Evolutionary conservation across 2,113 vertebrate species (phyloP), one percentile per base, ranked within the genome.

Genomic region (Ovis aries): DNA sequence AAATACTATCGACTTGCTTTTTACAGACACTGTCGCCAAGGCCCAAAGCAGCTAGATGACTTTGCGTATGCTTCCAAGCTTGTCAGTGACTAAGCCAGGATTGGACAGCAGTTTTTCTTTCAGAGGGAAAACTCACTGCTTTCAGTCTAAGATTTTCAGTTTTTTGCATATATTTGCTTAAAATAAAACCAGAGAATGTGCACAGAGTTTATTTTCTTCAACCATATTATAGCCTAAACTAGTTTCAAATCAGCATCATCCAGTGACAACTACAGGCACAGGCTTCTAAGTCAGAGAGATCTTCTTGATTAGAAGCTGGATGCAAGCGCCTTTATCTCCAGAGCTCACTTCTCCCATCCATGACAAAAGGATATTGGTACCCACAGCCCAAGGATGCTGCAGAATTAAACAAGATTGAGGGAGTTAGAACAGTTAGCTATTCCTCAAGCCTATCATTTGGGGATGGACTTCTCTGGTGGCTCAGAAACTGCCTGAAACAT

Each of bases 1-100:
- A 90, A 90, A 84, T 89, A 91, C 88, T 62, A 97, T 62, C 23
- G 3, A 84, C 96, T 95, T 88, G 84, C n/a, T 88, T 90, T 94
- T 93, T 48, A 33, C n/a, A 81, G 86, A 90, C 5, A 74, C 48
- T 82, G 74, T 89, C 83, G 43, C 83, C 27, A 52, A 59, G 55
- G 62, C 86, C 93, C 96, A 55, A 17, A 94, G 94, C 84, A 88
- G 85, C 87, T 90, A 52, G 94, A 53, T 50, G 50, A 80, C 33
- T 96, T 96, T 84, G 77, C n/a, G 6, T 12, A 31, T 0, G 3
- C 21, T 60, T 88, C 15, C 4, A 5, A 40, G 88, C 64, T 74
- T 33, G n/a, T 91, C 74, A 84, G 80, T 33, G 43, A n/a, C n/a
- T 87, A 31, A 92, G 78, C 36, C 43, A 29, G 59, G 52, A 40